Percentiles rank a stretch among this genome's conserved stretches.
Conservation (phyloP, 2,888 invertebrate genomes). For the Ypsolopha sequella region DNA sequence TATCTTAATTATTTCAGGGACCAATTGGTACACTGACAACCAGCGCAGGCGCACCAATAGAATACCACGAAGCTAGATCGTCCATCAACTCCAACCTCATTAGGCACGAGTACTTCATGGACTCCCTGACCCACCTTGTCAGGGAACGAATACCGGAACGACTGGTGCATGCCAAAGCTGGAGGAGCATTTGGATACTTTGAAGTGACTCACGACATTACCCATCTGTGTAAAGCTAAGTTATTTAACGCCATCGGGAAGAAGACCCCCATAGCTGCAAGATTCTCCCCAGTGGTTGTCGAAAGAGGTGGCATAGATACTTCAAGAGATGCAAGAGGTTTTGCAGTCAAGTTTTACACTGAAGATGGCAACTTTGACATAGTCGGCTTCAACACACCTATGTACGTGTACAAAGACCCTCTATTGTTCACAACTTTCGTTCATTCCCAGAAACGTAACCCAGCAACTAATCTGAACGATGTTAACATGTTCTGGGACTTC, state of each 20-base stretch:
- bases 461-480: constrained; percentile 84
- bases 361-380: constrained; percentile 90
- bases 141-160: constrained; percentile 93
- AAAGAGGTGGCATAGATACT: constrained; percentile 88
- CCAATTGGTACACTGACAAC: constrained; percentile 75
- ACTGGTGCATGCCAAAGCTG: constrained; percentile 94
- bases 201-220: constrained; percentile 86
- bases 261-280: constrained; percentile 80
- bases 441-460: constrained; percentile 95
- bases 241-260: constrained; percentile 81
- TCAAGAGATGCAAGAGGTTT: constrained; percentile 90
- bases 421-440: constrained; percentile 89
- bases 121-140: constrained; percentile 82
- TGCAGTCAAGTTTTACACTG: constrained; percentile 91
- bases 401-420: constrained; percentile 89
- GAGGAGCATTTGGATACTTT: constrained; percentile 87
- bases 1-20: constrained; percentile 35
- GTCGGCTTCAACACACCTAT: constrained; percentile 92
- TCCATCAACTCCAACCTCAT: constrained; percentile 84
- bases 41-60: constrained; percentile 83
- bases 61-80: constrained; percentile 75
- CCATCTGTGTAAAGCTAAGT: constrained; percentile 79
- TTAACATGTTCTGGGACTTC: constrained; percentile 95
- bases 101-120: constrained; percentile 82
- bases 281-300: constrained; percentile 85